Evolutionary conservation across 2,888 invertebrate species (phyloP), one percentile per base, ranked within the genome.

Genomic region (Drosophila greeni): DNA sequence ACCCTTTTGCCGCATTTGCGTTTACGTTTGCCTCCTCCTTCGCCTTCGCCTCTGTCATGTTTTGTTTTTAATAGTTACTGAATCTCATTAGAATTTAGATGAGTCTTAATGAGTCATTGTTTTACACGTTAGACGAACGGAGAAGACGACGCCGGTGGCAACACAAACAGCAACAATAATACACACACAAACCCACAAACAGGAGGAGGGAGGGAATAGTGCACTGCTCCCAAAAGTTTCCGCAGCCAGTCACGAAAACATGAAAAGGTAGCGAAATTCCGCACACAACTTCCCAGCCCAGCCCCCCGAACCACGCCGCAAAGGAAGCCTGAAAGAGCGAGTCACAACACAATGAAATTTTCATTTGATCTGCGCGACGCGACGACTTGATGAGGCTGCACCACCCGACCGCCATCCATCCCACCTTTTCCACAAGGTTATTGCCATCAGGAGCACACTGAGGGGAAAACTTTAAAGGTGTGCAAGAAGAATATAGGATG

Each of bases 81-180:
- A 87, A 88, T 88, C 87, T 88, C 87, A 87, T 87, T 87, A 87
- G 87, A 87, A 88, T 87, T 87, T 87, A 88, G 87, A 87, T 87
- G 87, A 85, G 86, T 77, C 87, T 87, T 87, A 87, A 88, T 87
- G 88, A 88, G 86, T 87, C 87, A 88, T 87, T 88, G 87, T 87
- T 87, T 86, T 86, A 86, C 83, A 86, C 82, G 79, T 79, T 85
- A 81, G 84, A 80, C 73, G 73, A 59, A 37, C 43, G 61, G 45
- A 45, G 57, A 51, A 33, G 42, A 34, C 43, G 34, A 5, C 52
- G 48, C 42, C 66, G 40, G 20, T 62, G 37, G 24, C 56, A 54
- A 29, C 51, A 45, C 23, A 52, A 53, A 34, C 54, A 64, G 31
- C 54, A 62, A 40, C 51, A 68, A 52, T 48, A 65, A 29, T 34